These are phyloP conservation scores for Saccopteryx bilineata DNA, from an alignment of 2,113 vertebrate genomes.

Conservation along the genomic window DNA sequence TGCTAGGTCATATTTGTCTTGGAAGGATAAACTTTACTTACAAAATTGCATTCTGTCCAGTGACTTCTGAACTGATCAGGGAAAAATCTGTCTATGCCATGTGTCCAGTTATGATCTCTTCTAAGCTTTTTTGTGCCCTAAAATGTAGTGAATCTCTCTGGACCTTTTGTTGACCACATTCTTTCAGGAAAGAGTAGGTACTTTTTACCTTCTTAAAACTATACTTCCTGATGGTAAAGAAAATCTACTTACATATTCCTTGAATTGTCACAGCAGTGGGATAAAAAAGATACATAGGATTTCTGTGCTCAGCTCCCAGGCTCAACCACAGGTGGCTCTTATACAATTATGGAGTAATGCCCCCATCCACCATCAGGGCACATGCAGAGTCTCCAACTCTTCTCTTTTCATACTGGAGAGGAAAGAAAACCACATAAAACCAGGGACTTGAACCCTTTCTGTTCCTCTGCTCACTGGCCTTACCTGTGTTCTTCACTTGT, in stretches of 20 bases:
- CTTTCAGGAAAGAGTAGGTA: neutral
- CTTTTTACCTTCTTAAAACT: slow-evolving; percentile 49
- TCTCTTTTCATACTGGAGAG: neutral
- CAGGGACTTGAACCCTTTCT: neutral
- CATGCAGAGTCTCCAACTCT: neutral
- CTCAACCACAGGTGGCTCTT: neutral
- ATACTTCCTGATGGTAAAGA: neutral
- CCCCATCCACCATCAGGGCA: neutral
- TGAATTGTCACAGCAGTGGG: neutral
- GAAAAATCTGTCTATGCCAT: neutral
- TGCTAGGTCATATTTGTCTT: neutral
- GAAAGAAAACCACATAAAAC: neutral
- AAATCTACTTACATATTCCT: neutral
- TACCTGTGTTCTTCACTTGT: neutral
- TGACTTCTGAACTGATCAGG: neutral
- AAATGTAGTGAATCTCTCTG: neutral
- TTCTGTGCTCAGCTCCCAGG: neutral
- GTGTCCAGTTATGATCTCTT: neutral
- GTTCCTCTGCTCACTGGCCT: neutral
- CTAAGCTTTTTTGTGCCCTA: neutral
- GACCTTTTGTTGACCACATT: neutral
- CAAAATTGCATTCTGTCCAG: neutral
- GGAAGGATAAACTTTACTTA: slow-evolving; percentile 5
- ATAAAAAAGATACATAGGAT: neutral
- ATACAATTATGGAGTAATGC: fast-evolving